phyloP scores from a whole-genome alignment of 2,797 vertebrate species.

The Microcaecilia unicolor region DNA sequence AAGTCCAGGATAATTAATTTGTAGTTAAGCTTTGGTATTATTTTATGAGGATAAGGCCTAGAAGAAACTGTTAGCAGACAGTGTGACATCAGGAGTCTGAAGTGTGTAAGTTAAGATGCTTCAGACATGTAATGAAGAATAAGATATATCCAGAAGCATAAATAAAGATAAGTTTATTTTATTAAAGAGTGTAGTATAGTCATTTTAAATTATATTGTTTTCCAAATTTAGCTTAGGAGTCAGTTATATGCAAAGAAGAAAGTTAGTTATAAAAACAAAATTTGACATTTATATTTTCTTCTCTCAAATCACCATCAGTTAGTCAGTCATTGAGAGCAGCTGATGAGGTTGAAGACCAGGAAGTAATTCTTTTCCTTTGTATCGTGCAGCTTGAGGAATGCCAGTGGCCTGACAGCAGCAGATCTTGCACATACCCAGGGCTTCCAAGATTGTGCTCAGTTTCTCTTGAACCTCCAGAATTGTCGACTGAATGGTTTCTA shows the following conservation, averaged over 20 bases:
- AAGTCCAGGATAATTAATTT: slow-evolving; percentile 12
- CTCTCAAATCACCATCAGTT: slow-evolving; percentile 46
- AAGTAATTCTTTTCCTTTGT: slow-evolving; percentile 67
- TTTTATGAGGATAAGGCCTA: slow-evolving; percentile 33
- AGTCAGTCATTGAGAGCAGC: slow-evolving; percentile 56
- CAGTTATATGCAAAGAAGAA: slow-evolving; percentile 39
- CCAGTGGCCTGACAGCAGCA: slow-evolving; percentile 85
- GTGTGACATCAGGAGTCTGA: slow-evolving; percentile 40
- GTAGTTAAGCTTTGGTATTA: slow-evolving; percentile 39
- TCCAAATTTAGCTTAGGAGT: slow-evolving; percentile 47
- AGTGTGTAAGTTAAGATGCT: slow-evolving; percentile 41
- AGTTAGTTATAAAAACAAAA: slow-evolving; percentile 43
- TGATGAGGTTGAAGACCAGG: slow-evolving; percentile 28
- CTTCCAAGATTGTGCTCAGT: slow-evolving; percentile 79
- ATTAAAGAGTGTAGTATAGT: slow-evolving; percentile 39
- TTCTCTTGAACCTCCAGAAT: slow-evolving; percentile 83
- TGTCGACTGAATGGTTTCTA: slow-evolving; percentile 69
- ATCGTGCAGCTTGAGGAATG: slow-evolving; percentile 81
- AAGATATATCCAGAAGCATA: slow-evolving; percentile 35
- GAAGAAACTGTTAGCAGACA: slow-evolving; percentile 26
- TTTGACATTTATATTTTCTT: slow-evolving; percentile 33
- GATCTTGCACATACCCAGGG: slow-evolving; percentile 88
- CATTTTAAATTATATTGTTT: slow-evolving; percentile 45
- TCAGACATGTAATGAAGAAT: slow-evolving; percentile 37
- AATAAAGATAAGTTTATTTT: slow-evolving; percentile 43